Evolutionary conservation across 2,113 vertebrate genomes (phyloP).

Genomic region (Ascaphus truei): DNA sequence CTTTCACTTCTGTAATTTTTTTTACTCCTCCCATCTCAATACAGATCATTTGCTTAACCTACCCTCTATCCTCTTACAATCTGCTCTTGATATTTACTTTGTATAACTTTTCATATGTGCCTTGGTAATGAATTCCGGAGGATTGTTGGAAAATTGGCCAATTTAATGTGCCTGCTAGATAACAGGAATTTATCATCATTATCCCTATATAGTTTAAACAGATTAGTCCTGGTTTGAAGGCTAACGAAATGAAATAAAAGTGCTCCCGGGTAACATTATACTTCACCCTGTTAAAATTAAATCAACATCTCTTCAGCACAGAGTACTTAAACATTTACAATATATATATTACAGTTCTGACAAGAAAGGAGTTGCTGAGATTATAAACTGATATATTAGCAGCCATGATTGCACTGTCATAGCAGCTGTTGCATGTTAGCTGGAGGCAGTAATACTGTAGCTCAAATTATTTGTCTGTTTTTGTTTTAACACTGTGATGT

Average conservation of each 20-base stretch:
- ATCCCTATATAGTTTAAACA: constrained; percentile 32
- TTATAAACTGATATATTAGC: constrained; percentile 1
- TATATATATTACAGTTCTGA: constrained; percentile 39
- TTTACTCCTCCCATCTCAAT: not conserved
- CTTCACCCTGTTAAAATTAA: constrained; percentile 40
- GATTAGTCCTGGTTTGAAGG: constrained; percentile 34
- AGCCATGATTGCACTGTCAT: constrained; percentile 23
- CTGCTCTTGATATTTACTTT: constrained; percentile 30
- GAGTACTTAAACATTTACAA: constrained; percentile 36
- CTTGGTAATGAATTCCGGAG: constrained; percentile 37
- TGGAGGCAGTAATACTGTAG: constrained; percentile 6
- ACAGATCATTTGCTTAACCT: constrained; percentile 17
- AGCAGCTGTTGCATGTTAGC: not conserved
- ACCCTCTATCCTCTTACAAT: constrained; percentile 31
- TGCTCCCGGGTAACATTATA: constrained; percentile 6
- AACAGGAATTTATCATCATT: constrained; percentile 43
- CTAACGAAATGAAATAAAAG: constrained; percentile 4
- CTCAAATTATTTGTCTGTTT: not conserved
- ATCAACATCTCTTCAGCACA: constrained; percentile 33
- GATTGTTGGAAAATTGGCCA: constrained; percentile 41
- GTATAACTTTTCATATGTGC: constrained; percentile 26
- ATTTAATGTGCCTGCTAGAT: constrained; percentile 39
- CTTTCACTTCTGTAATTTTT: constrained; percentile 13
- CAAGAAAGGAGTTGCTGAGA: not conserved
- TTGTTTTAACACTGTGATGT: no score